These are phyloP conservation scores for Holacanthella duospinosa DNA, from an alignment of 2,888 invertebrate genomes.

Conservation along the genomic window DNA sequence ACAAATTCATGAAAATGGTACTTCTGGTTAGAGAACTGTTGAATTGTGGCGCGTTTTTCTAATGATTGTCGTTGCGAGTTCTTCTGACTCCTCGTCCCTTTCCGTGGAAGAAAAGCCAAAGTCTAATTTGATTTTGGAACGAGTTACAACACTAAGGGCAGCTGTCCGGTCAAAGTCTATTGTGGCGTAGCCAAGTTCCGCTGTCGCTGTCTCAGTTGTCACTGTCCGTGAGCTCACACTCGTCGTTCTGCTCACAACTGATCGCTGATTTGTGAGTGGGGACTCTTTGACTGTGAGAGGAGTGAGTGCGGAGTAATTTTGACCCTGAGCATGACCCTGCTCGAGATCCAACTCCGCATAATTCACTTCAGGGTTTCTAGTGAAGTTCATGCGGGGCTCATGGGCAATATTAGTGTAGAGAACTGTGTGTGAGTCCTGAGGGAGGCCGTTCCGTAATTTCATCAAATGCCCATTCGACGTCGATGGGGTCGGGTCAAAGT, in stretches of 20 bases:
- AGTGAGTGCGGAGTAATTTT: not conserved
- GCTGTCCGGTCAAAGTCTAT: constrained; percentile 91
- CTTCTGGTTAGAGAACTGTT: constrained; percentile 21
- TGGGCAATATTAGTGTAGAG: not conserved
- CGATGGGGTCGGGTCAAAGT: constrained; percentile 5
- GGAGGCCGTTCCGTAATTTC: constrained; percentile 5
- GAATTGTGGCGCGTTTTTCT: constrained; percentile 27
- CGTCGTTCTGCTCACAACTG: not conserved
- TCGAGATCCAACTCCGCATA: constrained; percentile 72
- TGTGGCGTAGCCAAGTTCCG: constrained; percentile 60
- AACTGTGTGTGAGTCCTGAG: constrained; percentile 12
- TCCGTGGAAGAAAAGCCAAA: constrained; percentile 10
- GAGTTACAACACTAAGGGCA: constrained; percentile 50
- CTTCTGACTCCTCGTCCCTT: constrained; percentile 16
- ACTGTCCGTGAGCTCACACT: constrained; percentile 2
- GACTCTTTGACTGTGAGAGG: not conserved
- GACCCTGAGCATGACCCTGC: constrained; percentile 36
- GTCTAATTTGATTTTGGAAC: constrained; percentile 33
- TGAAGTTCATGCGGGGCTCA: not conserved
- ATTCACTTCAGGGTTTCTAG: constrained; percentile 52
- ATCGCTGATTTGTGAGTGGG: not conserved
- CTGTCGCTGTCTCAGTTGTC: constrained; percentile 10
- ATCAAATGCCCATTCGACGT: not conserved
- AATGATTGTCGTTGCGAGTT: constrained; percentile 3
- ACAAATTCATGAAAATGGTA: too few species aligned